These are phyloP conservation scores for Rhombomys opimus DNA, from an alignment of 2,113 vertebrate genomes.

Conservation along the genomic window DNA sequence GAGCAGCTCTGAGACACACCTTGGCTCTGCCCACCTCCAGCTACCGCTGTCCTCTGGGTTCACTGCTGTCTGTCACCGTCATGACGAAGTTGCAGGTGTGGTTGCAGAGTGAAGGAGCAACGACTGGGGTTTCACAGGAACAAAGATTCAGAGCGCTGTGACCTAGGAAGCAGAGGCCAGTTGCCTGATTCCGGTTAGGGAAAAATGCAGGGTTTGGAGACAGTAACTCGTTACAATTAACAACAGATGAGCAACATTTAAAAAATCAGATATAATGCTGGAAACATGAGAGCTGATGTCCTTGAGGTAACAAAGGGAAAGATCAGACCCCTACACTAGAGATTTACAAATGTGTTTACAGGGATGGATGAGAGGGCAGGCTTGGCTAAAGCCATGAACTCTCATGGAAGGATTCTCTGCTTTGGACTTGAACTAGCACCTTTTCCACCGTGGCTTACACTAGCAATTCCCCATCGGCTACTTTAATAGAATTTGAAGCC, in stretches of 20 bases:
- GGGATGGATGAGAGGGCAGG: background rate
- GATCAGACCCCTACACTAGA: background rate
- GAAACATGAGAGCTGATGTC: background rate
- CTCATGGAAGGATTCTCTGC: background rate
- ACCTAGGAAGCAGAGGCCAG: background rate
- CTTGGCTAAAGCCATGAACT: background rate
- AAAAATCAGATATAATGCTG: background rate
- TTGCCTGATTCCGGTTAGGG: background rate
- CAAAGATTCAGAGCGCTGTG: background rate
- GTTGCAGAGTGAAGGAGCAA: too few relatives aligned
- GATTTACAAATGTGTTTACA: background rate
- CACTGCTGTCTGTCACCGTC: too few relatives aligned
- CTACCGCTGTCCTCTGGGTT: too few relatives aligned
- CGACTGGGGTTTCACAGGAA: background rate
- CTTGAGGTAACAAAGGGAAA: background rate
- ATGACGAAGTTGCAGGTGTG: too few relatives aligned
- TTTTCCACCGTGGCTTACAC: background rate
- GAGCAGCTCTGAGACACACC: too few relatives aligned
- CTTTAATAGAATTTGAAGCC: background rate
- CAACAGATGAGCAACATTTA: background rate
- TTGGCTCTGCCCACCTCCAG: too few relatives aligned
- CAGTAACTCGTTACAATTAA: background rate
- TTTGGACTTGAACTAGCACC: background rate
- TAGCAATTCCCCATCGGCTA: too few relatives aligned
- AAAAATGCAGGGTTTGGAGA: background rate